A percentile compares a stretch with the other conserved stretches of the same genome.
Conservation (phyloP, 2,888 invertebrate genomes). For the Tillus elongatus region DNA sequence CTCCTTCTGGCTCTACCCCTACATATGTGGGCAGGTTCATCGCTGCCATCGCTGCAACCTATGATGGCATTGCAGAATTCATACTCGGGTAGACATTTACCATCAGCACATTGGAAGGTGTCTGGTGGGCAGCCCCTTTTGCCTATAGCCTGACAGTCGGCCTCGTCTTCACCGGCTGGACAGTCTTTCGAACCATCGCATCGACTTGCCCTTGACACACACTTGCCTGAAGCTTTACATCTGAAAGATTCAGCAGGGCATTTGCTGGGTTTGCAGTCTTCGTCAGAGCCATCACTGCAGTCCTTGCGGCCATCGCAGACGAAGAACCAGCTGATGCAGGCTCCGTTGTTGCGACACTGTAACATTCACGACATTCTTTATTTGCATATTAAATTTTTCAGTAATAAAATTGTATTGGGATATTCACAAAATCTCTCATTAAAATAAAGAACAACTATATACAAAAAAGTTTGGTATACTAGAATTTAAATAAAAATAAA, state of each 20-base stretch:
- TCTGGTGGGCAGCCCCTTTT: constrained; percentile 61
- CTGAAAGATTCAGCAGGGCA: constrained; percentile 66
- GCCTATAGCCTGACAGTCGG: constrained; percentile 48
- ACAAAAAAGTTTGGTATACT: too few relatives aligned
- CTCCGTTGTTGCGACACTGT: constrained; percentile 75
- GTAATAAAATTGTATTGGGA: too few relatives aligned
- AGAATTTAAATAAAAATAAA: too few relatives aligned
- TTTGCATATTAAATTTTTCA: too few relatives aligned
- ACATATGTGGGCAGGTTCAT: constrained; percentile 75
- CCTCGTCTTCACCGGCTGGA: constrained; percentile 67
- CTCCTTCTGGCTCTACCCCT: constrained; percentile 48
- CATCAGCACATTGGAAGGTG: constrained; percentile 77
- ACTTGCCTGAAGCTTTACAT: constrained; percentile 58
- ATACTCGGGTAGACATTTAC: constrained; percentile 80
- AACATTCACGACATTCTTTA: too few relatives aligned
- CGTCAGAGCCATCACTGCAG: constrained; percentile 81
- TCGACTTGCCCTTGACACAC: constrained; percentile 68
- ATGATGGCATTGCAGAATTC: constrained; percentile 87
- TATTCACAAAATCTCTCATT: too few relatives aligned
- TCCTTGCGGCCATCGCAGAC: constrained; percentile 81
- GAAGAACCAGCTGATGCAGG: constrained; percentile 88
- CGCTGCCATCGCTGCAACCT: constrained; percentile 77
- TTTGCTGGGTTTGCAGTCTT: constrained; percentile 60
- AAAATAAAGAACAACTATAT: too few relatives aligned
- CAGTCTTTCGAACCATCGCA: constrained; percentile 76